Evolutionary conservation across 2,888 invertebrate genomes (phyloP).

Genomic region (Eumacrocentrus americanus): DNA sequence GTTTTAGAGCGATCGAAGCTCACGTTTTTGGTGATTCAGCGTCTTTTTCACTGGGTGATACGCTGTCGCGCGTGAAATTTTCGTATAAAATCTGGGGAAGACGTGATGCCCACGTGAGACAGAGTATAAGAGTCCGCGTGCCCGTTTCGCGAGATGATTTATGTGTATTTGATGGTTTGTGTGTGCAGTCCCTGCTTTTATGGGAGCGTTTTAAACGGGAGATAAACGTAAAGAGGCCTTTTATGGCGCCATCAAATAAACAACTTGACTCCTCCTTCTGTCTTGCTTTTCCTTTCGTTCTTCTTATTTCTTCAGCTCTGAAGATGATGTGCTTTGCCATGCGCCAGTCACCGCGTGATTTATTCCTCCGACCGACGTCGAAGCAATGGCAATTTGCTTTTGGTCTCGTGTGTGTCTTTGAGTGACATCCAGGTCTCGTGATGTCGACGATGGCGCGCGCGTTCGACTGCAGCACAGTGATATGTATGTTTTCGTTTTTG

Average conservation of each 20-base stretch:
- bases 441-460: neutral
- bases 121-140: constrained; percentile 39
- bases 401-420: constrained; percentile 9
- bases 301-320: constrained; percentile 22
- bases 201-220: constrained; percentile 61
- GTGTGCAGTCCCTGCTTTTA: constrained; percentile 58
- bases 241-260: constrained; percentile 62
- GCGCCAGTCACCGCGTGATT: constrained; percentile 36
- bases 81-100: constrained; percentile 22
- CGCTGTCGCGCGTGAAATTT: constrained; percentile 33
- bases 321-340: constrained; percentile 23
- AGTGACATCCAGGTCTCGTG: constrained; percentile 4
- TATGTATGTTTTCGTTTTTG: neutral
- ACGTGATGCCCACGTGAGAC: neutral
- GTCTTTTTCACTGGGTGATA: neutral
- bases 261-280: constrained; percentile 60
- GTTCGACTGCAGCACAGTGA: neutral
- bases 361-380: constrained; percentile 34
- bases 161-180: constrained; percentile 59
- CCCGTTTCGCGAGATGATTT: constrained; percentile 58
- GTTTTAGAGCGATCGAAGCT: too few species aligned
- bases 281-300: constrained; percentile 37
- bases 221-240: constrained; percentile 62
- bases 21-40: neutral
- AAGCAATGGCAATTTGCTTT: constrained; percentile 36